These are phyloP conservation scores for Cheilosia scutellata DNA, from an alignment of 2,888 invertebrate species.

Conservation along the genomic window DNA sequence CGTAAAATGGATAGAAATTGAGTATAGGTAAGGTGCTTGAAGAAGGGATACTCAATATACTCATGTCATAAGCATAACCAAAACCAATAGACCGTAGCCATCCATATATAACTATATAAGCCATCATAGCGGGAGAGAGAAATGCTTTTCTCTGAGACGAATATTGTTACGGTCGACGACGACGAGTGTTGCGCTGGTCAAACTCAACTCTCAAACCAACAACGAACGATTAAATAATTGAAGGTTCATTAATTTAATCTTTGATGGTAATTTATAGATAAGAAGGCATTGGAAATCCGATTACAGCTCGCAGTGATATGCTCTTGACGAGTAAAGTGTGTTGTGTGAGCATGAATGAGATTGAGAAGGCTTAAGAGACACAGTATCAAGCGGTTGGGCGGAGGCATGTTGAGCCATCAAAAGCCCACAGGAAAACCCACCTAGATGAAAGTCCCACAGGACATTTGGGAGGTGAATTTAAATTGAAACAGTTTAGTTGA, in stretches of 20 bases:
- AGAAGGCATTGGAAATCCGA: slow-evolving; percentile 32
- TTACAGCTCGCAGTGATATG: slow-evolving; percentile 8
- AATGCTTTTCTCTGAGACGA: background rate
- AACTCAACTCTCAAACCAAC: background rate
- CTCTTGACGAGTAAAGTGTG: background rate
- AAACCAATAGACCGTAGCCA: no score
- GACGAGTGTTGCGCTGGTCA: no score
- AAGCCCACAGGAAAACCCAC: no score
- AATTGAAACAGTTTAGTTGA: slow-evolving; percentile 11
- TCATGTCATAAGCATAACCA: no score
- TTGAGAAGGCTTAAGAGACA: no score
- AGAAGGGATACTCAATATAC: background rate
- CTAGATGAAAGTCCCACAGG: slow-evolving; percentile 5
- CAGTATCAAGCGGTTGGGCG: no score
- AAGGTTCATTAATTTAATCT: slow-evolving; percentile 49
- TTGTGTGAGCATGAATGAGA: no score
- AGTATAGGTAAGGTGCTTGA: slow-evolving; percentile 32
- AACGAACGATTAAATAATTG: slow-evolving; percentile 57
- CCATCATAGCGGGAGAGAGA: background rate
- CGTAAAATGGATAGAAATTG: slow-evolving; percentile 56
- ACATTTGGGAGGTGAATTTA: slow-evolving; percentile 30
- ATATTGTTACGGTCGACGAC: background rate
- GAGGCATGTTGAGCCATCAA: no score
- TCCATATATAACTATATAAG: no score
- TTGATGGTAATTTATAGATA: slow-evolving; percentile 44